Conservation (phyloP, 2,888 invertebrate species). For the Athalia circularis region DNA sequence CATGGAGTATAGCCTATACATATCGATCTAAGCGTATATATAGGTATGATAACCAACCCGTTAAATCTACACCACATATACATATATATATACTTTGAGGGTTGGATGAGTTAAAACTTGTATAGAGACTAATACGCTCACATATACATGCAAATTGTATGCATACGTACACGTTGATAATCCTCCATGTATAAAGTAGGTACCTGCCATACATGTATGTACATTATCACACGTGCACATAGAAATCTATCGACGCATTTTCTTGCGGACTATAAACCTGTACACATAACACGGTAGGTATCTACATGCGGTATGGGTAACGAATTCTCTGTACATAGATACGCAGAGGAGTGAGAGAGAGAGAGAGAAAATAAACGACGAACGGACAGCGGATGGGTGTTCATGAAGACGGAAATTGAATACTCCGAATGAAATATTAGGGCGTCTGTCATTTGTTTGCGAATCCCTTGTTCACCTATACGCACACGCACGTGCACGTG, state of each 20-base stretch:
- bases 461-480: conserved; percentile 10
- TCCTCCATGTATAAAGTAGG: too few species aligned
- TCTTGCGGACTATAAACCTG: background rate
- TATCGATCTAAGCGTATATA: too few species aligned
- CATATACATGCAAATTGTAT: background rate
- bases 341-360: background rate
- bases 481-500: background rate
- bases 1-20: too few species aligned
- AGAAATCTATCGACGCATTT: too few species aligned
- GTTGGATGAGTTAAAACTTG: background rate
- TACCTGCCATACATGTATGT: too few species aligned
- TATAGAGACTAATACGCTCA: background rate
- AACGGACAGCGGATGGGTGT: conserved; percentile 4
- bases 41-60: too few species aligned
- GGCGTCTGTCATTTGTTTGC: conserved; percentile 38
- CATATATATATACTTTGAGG: background rate
- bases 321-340: background rate
- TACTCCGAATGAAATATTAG: conserved; percentile 66
- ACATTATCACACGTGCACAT: too few species aligned
- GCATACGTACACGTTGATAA: too few species aligned
- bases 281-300: background rate
- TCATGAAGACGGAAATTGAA: conserved; percentile 63
- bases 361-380: conserved; percentile 6
- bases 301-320: background rate
- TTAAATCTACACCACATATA: background rate